Conservation (phyloP, 2,888 invertebrate species). For the Xestia ashworthii region DNA sequence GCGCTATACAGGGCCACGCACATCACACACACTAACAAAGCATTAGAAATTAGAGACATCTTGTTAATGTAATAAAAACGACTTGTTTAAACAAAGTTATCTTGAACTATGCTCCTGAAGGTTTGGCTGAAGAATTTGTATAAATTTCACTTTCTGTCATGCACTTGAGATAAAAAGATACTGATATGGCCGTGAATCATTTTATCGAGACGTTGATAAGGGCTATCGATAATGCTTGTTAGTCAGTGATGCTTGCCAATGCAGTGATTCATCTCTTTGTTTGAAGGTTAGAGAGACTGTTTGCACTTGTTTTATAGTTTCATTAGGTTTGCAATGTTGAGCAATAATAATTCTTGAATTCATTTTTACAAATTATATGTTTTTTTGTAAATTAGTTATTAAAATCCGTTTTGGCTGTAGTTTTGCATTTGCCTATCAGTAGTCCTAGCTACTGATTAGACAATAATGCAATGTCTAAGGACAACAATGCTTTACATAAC, state of each 20-base stretch:
- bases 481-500: not conserved
- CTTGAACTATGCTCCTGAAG: conserved; percentile 3
- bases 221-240: conserved; percentile 35
- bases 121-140: conserved; percentile 41
- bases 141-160: conserved; percentile 4
- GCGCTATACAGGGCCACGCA: conserved; percentile 58
- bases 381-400: not conserved
- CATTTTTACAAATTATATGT: not conserved
- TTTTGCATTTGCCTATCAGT: not conserved
- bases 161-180: conserved; percentile 51
- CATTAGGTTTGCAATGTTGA: not conserved
- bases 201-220: conserved; percentile 37
- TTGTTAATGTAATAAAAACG: not conserved
- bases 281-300: not conserved
- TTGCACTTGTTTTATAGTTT: not conserved
- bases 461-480: too few species aligned
- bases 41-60: conserved; percentile 45
- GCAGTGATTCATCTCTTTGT: conserved; percentile 34
- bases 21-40: conserved; percentile 33
- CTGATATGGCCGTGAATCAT: conserved; percentile 29
- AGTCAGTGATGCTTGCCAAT: not conserved
- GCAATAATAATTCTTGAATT: not conserved
- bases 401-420: not conserved
- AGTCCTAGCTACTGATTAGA: not conserved
- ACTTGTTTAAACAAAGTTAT: not conserved